Percentiles rank a stretch among this genome's conserved stretches.
Conservation (phyloP, 2,113 vertebrate species). For the Siniperca knerii region DNA sequence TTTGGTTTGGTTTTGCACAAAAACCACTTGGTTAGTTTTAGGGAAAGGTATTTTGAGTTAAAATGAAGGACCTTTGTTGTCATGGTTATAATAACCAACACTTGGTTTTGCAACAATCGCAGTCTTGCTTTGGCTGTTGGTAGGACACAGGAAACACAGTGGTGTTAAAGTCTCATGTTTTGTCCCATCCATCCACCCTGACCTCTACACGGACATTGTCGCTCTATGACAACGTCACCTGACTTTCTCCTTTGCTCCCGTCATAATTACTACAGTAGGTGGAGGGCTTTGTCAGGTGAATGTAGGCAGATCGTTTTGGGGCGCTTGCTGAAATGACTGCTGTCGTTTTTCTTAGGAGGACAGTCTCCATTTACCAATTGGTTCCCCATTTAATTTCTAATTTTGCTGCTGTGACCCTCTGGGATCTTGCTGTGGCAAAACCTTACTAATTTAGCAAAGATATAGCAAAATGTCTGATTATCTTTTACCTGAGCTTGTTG, state of each 20-base stretch:
- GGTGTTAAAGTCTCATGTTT: neutral
- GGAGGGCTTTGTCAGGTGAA: neutral
- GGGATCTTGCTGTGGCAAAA: neutral
- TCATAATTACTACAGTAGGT: neutral
- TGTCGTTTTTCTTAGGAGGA: no score
- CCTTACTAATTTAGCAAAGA: no score
- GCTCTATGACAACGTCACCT: no score
- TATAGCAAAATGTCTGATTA: neutral
- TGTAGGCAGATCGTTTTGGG: neutral
- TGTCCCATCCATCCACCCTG: neutral
- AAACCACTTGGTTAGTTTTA: no score
- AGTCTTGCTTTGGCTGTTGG: neutral
- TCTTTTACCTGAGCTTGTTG: neutral
- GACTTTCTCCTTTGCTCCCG: neutral
- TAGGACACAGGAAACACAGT: no score
- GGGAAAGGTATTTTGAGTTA: neutral
- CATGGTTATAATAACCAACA: neutral
- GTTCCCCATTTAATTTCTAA: neutral
- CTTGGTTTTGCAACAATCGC: no score
- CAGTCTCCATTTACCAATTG: neutral
- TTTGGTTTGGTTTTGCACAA: neutral
- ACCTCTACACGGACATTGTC: neutral
- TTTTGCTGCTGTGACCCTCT: neutral
- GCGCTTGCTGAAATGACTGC: neutral
- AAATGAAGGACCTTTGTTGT: neutral